Evolutionary conservation across 2,113 vertebrate genomes (phyloP).

Genomic region (Ondatra zibethicus): DNA sequence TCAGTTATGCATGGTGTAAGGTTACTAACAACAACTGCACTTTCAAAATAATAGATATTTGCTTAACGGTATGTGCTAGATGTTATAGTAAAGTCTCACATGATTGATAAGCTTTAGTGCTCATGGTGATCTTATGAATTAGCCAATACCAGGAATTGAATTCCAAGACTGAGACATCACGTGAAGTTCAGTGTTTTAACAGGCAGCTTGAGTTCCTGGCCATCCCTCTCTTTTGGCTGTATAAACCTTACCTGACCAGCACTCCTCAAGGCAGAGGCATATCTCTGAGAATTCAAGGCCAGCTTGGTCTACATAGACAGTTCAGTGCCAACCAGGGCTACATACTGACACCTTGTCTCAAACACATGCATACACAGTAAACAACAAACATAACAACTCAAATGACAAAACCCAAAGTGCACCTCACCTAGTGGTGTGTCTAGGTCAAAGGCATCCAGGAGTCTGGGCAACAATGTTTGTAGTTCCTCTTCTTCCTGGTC

Average conservation of each 20-base stretch:
- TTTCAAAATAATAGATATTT: background rate
- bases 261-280: background rate
- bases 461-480: conserved; percentile 84
- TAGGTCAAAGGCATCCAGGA: conserved; percentile 84
- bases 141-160: background rate
- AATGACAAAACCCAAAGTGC: background rate
- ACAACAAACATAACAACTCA: background rate
- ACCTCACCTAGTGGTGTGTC: conserved; percentile 80
- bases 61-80: background rate
- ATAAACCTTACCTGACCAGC: conserved; percentile 65
- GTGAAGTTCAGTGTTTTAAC: background rate
- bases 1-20: background rate
- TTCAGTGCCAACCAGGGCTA: background rate
- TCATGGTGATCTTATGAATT: background rate
- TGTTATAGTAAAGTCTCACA: background rate
- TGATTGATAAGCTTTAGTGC: background rate
- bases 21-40: background rate
- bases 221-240: background rate
- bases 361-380: background rate
- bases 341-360: background rate
- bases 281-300: background rate
- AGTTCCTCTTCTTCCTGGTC: conserved; percentile 82
- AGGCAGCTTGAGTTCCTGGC: background rate
- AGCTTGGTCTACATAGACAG: background rate
- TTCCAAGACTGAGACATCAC: background rate